Base-by-base conservation (phyloP, 1,140 invertebrate species). In the Ephestia elutella region DNA sequence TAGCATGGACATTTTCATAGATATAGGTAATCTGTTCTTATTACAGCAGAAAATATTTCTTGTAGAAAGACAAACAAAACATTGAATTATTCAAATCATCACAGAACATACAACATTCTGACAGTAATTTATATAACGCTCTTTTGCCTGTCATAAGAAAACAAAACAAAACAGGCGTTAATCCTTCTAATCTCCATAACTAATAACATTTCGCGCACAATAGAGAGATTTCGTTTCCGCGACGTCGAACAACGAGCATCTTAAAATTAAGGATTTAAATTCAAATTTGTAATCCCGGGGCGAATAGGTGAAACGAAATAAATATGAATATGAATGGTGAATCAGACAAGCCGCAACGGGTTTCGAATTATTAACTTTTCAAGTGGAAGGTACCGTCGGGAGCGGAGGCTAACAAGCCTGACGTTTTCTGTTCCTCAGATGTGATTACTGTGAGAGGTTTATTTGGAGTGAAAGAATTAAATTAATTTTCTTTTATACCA, bases 281-380 rank as follows among this genome's bases (percentile, higher is more conserved):
- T 85, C 80, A 78, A 87, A 84, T 86, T 78, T 73, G 57, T 50
- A 65, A 79, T 71, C 76, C 66, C 69, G 70, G 55, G 60, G 78
- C 80, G 78, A 80, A 74, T 85, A 83, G 80, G 85, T 86, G 80
- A 80, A 86, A 83, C 76, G 82, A 84, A 86, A 83, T 86, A 87
- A 87, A 86, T 85, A 87, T 87, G 82, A 87, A 87, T 87, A 87
- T 87, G 84, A 87, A 87, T 87, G 78, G 79, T 65, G 70, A 78
- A 75, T 78, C 75, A 76, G 73, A 75, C 75, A 75, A 81, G 82
- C 73, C 70, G 71, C 68, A 79, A 75, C 74, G 75, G 75, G 72
- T 70, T 78, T 78, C 78, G 74, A 86, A 86, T 83, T 87, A 86
- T 87, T 87, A 86, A 87, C 77, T 85, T 85, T 83, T 84, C 63